Evolutionary conservation across 2,797 vertebrate species (phyloP).

Genomic region (Alectoris magna): DNA sequence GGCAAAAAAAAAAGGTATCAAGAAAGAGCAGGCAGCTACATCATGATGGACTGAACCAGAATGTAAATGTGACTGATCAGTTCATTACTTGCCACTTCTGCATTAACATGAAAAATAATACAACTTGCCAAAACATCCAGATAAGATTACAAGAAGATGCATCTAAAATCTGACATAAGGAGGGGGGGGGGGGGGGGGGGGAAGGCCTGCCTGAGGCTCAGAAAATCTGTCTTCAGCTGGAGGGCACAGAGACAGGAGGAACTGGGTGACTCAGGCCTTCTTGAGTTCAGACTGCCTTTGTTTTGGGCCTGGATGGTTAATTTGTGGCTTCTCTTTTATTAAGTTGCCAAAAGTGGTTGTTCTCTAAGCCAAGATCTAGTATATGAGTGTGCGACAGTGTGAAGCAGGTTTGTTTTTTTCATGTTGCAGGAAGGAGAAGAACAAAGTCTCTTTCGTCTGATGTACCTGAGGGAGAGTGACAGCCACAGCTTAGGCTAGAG

Average conservation of each 20-base stretch:
- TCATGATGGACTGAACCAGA: neutral
- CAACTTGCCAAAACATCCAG: neutral
- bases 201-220: conserved; percentile 18
- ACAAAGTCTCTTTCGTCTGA: neutral
- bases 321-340: conserved; percentile 44
- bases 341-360: neutral
- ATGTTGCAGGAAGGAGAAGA: neutral
- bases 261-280: conserved; percentile 6
- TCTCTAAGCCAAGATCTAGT: neutral
- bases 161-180: neutral
- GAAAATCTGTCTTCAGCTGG: conserved; percentile 13
- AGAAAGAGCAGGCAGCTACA: neutral
- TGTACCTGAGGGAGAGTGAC: neutral
- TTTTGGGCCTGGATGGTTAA: conserved; percentile 35
- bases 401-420: neutral
- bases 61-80: neutral
- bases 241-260: conserved; percentile 17
- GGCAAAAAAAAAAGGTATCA: neutral
- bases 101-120: neutral
- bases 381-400: neutral
- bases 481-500: neutral
- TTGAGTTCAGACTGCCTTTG: neutral
- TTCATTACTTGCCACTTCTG: neutral
- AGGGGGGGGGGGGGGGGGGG: neutral
- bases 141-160: neutral